These are phyloP conservation scores for Brachyptera putata DNA, from an alignment of 2,888 invertebrate species.

Conservation along the genomic window DNA sequence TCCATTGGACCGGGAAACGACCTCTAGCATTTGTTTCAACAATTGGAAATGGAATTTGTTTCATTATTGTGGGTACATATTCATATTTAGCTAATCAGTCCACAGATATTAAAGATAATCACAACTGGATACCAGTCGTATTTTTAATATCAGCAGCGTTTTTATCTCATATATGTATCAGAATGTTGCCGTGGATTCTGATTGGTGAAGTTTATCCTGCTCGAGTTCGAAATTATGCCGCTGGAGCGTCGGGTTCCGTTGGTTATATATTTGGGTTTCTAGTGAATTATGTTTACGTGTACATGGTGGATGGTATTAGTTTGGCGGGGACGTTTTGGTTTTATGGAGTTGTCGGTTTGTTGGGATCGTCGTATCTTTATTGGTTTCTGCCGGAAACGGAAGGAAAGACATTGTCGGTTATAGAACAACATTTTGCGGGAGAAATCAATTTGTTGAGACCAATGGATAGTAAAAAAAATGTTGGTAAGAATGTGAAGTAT, in stretches of 20 bases:
- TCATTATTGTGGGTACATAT: conserved; percentile 57
- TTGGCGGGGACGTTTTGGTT: conserved; percentile 70
- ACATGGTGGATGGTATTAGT: conserved; percentile 47
- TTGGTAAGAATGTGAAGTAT: background rate
- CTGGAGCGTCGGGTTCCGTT: conserved; percentile 66
- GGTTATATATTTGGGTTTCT: conserved; percentile 73
- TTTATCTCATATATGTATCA: conserved; percentile 63
- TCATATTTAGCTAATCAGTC: conserved; percentile 40
- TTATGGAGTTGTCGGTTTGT: conserved; percentile 54
- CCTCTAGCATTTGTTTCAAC: conserved; percentile 63
- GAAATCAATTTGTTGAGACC: conserved; percentile 43
- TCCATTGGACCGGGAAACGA: conserved; percentile 70
- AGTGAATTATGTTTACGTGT: conserved; percentile 67
- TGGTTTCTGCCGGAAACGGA: conserved; percentile 77
- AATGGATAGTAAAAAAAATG: conserved; percentile 41
- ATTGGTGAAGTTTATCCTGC: conserved; percentile 72
- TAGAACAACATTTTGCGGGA: conserved; percentile 65
- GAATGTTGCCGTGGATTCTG: conserved; percentile 73
- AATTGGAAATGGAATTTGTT: conserved; percentile 60
- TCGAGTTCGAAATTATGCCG: conserved; percentile 64
- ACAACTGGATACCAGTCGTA: conserved; percentile 62
- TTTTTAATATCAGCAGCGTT: conserved; percentile 64
- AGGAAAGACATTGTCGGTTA: conserved; percentile 66
- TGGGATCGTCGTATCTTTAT: conserved; percentile 62
- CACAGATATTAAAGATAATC: conserved; percentile 31